Evolutionary conservation across 2,888 invertebrate genomes (phyloP).

Genomic region (Drosophila aldrichi): DNA sequence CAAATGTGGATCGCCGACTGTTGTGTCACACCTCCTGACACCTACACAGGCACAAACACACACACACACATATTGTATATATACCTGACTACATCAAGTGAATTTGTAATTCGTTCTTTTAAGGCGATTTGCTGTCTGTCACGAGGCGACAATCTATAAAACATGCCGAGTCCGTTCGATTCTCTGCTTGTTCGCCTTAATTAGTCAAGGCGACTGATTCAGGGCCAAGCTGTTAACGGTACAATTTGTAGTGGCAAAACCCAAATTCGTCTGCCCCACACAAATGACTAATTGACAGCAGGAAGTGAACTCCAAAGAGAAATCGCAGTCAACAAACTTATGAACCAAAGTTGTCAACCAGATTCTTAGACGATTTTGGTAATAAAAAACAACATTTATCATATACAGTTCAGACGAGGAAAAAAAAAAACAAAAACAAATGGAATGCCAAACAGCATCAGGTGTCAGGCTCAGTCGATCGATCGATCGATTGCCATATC

Average conservation of each 20-base stretch:
- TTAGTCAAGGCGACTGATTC: constrained; percentile 25
- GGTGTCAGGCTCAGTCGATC: constrained; percentile 43
- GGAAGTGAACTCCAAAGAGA: constrained; percentile 41
- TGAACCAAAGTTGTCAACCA: constrained; percentile 32
- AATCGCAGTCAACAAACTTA: constrained; percentile 35
- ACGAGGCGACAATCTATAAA: constrained; percentile 56
- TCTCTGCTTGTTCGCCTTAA: constrained; percentile 11
- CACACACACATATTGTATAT: constrained; percentile 2
- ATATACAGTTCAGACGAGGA: constrained; percentile 3
- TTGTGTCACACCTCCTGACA: constrained; percentile 26
- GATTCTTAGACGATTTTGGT: constrained; percentile 58
- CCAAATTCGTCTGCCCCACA: constrained; percentile 31
- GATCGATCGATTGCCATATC: constrained; percentile 47
- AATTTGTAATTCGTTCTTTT: constrained; percentile 36
- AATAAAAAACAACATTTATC: constrained; percentile 1
- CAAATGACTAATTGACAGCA: constrained; percentile 46
- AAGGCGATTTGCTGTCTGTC: constrained; percentile 73
- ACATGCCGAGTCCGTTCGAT: background rate
- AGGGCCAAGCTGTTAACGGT: constrained; percentile 41
- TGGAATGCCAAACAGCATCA: constrained; percentile 58
- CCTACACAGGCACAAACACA: constrained; percentile 36
- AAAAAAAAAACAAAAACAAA: constrained; percentile 14
- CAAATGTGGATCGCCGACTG: background rate
- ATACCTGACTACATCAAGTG: background rate
- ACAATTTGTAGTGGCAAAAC: constrained; percentile 18